These are phyloP conservation scores for Aegotheles bennettii DNA, from an alignment of 2,113 vertebrate species.

Conservation along the genomic window DNA sequence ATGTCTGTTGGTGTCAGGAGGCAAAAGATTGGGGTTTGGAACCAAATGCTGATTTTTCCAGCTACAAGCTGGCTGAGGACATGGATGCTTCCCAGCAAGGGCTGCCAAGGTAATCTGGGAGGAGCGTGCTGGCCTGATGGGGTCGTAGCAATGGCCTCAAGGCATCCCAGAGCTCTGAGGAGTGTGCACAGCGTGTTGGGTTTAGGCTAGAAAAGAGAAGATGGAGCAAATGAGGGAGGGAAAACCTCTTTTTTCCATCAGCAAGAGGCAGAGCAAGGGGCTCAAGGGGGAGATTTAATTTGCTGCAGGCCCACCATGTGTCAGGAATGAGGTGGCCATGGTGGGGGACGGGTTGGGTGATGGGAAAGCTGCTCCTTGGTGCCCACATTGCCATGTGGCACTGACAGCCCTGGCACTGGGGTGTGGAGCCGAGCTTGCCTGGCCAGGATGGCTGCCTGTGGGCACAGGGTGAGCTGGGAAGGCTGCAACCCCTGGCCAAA, in stretches of 20 bases:
- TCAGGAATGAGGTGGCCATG: background rate
- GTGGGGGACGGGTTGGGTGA: background rate
- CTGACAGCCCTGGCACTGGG: too few species aligned
- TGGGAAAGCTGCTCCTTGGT: too few species aligned
- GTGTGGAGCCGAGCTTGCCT: too few species aligned
- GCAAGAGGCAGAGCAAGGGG: background rate
- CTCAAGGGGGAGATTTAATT: background rate
- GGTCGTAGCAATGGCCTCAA: background rate
- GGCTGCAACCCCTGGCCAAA: too few species aligned
- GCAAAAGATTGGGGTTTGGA: background rate
- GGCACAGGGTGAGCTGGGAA: too few species aligned
- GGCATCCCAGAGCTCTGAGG: background rate
- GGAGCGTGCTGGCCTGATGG: accelerated
- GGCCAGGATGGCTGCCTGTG: too few species aligned
- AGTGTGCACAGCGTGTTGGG: accelerated
- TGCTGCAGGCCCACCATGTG: accelerated
- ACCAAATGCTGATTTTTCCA: background rate
- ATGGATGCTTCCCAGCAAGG: background rate
- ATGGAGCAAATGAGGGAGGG: background rate
- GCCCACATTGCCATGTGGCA: too few species aligned
- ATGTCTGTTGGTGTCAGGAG: background rate
- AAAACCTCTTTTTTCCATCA: background rate
- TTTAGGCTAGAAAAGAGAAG: background rate
- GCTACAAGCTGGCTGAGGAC: background rate
- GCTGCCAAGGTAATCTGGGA: background rate